Base-by-base conservation (phyloP, 2,888 invertebrate genomes). In the Lasioglossum lativentre region DNA sequence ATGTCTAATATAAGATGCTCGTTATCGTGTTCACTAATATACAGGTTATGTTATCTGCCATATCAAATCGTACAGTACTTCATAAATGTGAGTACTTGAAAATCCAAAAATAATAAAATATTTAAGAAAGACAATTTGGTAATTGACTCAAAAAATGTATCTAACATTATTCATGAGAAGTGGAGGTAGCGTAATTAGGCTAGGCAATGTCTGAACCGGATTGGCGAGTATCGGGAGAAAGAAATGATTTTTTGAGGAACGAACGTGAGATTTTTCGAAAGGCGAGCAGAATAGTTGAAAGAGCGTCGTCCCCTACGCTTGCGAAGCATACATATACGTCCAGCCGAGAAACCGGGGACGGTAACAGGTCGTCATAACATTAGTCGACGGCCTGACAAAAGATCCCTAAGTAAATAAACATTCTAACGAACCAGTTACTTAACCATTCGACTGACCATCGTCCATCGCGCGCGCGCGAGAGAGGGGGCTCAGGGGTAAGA, bases 391-490 rank as follows among this genome's bases (percentile, higher is more conserved):
- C 88, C 91, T 88, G 90, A 94, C 94, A 95, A 94, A 94, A 92
- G 92, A 90, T 88, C 90, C 92, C 91, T 93, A 92, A 94, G 92
- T 93, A 95, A 95, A 95, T 95, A 95, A 95, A 95, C 94, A 94
- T 94, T 94, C 93, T 93, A 93, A 93, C 94, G 94, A 95, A 95
- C 95, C 94, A 95, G 95, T 95, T 95, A 95, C 94, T 94, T 94
- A 94, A 93, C 94, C 91, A 88, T 83, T 86, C 86, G 87, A 59
- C 85, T 91, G 90, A 90, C 92, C 91, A 82, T 87, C 89, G 88
- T 85, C 88, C 89, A 86, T 87, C 88, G 75, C 70, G 77, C 78
- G 52, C 34, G 63, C 16, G 10, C 34, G 34, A 34, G 34, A 34
- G 34, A 34, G n/a, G n/a, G n/a, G n/a, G n/a, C n/a, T n/a, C n/a